Evolutionary conservation across 2,113 vertebrate genomes (phyloP).

Genomic region (Crypturellus undulatus): DNA sequence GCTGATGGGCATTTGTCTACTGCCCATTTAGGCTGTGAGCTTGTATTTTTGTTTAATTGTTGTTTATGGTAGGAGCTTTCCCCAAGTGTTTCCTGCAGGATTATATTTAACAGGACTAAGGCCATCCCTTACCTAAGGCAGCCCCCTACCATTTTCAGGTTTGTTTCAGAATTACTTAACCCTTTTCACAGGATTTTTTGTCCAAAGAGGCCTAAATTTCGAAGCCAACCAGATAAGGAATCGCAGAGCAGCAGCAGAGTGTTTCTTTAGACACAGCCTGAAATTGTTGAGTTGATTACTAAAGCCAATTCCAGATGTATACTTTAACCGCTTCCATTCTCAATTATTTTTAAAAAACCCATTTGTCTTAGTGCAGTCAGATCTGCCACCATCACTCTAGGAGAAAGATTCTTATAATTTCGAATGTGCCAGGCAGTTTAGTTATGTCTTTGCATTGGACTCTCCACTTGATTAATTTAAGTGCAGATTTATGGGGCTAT

Average conservation of each 20-base stretch:
- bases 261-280: not conserved
- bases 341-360: not conserved
- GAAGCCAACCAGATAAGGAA: not conserved
- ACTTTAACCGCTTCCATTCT: not conserved
- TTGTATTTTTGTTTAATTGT: not conserved
- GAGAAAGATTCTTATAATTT: not conserved
- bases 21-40: not conserved
- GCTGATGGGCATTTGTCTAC: not conserved
- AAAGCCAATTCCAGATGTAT: not conserved
- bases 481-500: not conserved
- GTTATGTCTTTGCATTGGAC: not conserved
- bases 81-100: not conserved
- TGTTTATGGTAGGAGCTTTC: not conserved
- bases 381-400: accelerated
- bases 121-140: not conserved
- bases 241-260: not conserved
- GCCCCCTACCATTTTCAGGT: not conserved
- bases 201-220: not conserved
- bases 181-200: slow-evolving; percentile 11
- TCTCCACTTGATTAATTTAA: not conserved
- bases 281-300: not conserved
- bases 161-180: slow-evolving; percentile 22
- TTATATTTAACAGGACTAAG: not conserved
- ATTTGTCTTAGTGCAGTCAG: not conserved
- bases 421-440: not conserved